Base-by-base conservation (phyloP, 2,888 invertebrate genomes). In the Tricholauxania praeusta region DNA sequence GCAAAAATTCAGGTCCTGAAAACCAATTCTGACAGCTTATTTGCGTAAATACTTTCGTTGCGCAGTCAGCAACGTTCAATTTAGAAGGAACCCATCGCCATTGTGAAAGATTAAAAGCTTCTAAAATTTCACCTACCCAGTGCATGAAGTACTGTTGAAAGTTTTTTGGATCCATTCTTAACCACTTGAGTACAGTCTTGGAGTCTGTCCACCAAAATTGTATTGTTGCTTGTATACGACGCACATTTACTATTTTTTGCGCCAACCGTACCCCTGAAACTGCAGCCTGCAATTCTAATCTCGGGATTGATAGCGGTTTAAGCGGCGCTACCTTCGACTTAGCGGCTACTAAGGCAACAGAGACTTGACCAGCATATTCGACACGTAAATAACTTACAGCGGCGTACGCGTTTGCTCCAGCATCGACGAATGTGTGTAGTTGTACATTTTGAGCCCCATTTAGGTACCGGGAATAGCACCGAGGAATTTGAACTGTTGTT, bases 21-120 rank as follows among this genome's bases (percentile, higher is more conserved):
- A 76, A 71, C 75, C 77, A 75, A 10, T 51, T 49, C 0, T 66
- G 47, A 10, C 10, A 48, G 22, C 74, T 39, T 3, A 66, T 17
- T 7, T 22, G 57, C 7, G 65, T 63, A 17, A 72, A 53, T n/a
- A 69, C 51, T 48, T 77, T 77, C 17, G 78, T 78, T 1, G 77
- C 76, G 5, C 72, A 48, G 39, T 76, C 78, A 1, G 72, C 78
- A 3, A 57, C 57, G 64, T 72, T 77, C 22, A 57, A 15, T 49
- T 74, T 74, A 8, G 75, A 72, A 7, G 75, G 74, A 39, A 75
- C 68, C 71, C 75, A 78, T 12, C 28, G 74, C 75, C 75, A 76
- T 48, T 78, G 64, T 7, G 1, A 60, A 12, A 66, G 10, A 17
- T 74, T 75, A 7, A 74, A 67, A n/a, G 57, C 52, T 22, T 79